Evolutionary conservation across 2,797 vertebrate genomes (phyloP).

Genomic region (Adrianichthys oophorus): DNA sequence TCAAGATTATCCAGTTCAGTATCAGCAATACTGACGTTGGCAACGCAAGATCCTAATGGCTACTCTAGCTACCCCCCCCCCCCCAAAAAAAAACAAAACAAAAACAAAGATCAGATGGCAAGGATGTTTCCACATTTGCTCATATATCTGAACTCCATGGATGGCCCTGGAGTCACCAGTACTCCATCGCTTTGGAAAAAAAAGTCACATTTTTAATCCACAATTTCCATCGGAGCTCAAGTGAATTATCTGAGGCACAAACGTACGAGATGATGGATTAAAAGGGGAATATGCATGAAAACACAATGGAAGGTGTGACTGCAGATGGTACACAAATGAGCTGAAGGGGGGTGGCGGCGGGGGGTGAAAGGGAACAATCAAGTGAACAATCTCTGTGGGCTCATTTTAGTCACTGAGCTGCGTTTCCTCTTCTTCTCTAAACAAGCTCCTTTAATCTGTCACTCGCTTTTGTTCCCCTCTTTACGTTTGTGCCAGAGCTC

Average conservation of each 20-base stretch:
- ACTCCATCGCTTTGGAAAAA: constrained; percentile 55
- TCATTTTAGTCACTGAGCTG: constrained; percentile 58
- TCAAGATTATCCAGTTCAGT: no score
- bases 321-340: constrained; percentile 59
- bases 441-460: constrained; percentile 63
- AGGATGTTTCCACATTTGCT: neutral
- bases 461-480: constrained; percentile 62
- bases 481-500: constrained; percentile 63
- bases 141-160: constrained; percentile 10
- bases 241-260: constrained; percentile 52
- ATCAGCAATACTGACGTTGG: no score
- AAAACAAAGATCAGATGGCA: neutral
- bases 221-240: constrained; percentile 43
- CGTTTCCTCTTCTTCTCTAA: constrained; percentile 51
- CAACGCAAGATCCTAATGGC: no score
- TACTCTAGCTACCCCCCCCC: no score
- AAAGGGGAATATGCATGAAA: constrained; percentile 61
- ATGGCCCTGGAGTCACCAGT: constrained; percentile 19
- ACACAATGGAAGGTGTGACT: constrained; percentile 61
- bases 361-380: constrained; percentile 50
- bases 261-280: constrained; percentile 63
- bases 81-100: no score
- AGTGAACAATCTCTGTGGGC: constrained; percentile 50
- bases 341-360: constrained; percentile 28
- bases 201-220: constrained; percentile 54